phyloP scores from a whole-genome alignment of 2,888 invertebrate genomes.

The Meloe dianella region DNA sequence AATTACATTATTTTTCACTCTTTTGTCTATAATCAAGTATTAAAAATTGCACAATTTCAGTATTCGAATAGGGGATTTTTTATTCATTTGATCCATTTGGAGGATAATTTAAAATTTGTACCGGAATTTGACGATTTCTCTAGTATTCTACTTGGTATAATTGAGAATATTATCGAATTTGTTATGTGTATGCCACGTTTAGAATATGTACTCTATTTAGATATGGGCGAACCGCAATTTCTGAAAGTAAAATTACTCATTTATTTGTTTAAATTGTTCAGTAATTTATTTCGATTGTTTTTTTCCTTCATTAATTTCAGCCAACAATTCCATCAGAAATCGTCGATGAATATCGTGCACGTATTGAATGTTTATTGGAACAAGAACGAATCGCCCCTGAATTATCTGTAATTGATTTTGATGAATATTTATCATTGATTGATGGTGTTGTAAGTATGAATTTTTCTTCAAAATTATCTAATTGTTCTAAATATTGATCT shows the following conservation, averaged over 20 bases:
- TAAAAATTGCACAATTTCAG: constrained; percentile 57
- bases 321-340: constrained; percentile 78
- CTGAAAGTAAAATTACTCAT: constrained; percentile 47
- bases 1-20: constrained; percentile 27
- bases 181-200: constrained; percentile 76
- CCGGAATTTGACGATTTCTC: constrained; percentile 79
- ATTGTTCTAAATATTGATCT: too few species aligned
- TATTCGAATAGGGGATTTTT: constrained; percentile 73
- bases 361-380: constrained; percentile 69
- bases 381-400: constrained; percentile 78
- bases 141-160: constrained; percentile 71
- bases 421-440: constrained; percentile 77
- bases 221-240: constrained; percentile 58
- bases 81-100: constrained; percentile 65
- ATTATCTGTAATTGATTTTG: constrained; percentile 76
- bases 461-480: background rate
- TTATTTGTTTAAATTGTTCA: background rate
- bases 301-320: constrained; percentile 56
- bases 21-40: background rate
- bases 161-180: constrained; percentile 77
- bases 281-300: too few species aligned
- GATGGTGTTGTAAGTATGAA: constrained; percentile 64
- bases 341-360: constrained; percentile 67
- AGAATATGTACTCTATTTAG: constrained; percentile 79
- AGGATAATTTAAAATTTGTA: constrained; percentile 71